Conservation (phyloP, 30 jellyfish, hydroid and myxozoan genomes). For the Calvadosia cruxmelitensis region DNA sequence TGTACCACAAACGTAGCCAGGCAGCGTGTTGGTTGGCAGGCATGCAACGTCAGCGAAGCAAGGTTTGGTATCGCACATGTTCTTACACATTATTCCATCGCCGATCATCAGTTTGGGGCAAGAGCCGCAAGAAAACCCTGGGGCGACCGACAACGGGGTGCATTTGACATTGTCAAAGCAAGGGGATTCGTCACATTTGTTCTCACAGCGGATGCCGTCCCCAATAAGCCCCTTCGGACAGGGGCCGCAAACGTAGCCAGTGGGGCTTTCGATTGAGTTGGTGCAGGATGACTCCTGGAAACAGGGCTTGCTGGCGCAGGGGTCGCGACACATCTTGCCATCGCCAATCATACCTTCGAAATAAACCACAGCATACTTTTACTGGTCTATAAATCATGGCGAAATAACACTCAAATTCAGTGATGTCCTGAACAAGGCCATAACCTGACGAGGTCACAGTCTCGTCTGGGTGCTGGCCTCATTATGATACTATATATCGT, state of each 20-base stretch:
- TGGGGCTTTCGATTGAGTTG: neutral
- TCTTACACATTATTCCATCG: conserved; percentile 48
- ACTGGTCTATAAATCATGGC: too few relatives aligned
- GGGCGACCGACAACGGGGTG: neutral
- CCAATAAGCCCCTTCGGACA: conserved; percentile 1
- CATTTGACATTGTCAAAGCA: neutral
- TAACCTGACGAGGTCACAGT: too few relatives aligned
- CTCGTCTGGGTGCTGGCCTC: too few relatives aligned
- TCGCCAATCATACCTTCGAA: conserved; percentile 1
- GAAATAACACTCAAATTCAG: too few relatives aligned
- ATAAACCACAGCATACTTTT: too few relatives aligned
- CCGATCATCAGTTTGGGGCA: conserved; percentile 68
- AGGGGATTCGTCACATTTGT: neutral
- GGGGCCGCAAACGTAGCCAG: neutral
- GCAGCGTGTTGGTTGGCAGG: conserved; percentile 12
- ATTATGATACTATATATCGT: too few relatives aligned
- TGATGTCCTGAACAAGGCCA: too few relatives aligned
- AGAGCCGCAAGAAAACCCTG: conserved; percentile 48
- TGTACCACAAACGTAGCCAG: conserved; percentile 60
- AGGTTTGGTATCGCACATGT: conserved; percentile 35
- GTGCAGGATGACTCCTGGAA: neutral
- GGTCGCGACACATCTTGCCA: neutral
- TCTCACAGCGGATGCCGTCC: neutral
- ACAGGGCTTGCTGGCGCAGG: neutral
- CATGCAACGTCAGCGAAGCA: neutral